These are phyloP conservation scores for Carposina sasakii DNA, from an alignment of 1,140 invertebrate species.

Conservation along the genomic window DNA sequence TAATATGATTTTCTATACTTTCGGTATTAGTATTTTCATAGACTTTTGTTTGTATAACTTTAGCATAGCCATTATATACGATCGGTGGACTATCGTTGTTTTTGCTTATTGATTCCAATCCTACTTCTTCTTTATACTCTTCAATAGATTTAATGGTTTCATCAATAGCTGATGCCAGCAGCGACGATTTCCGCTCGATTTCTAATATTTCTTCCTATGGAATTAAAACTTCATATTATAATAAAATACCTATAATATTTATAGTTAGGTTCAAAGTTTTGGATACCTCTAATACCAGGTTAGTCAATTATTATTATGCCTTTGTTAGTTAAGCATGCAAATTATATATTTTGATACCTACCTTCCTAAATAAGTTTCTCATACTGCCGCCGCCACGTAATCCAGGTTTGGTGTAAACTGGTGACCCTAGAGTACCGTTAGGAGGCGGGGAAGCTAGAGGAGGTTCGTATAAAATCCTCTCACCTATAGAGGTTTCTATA, in stretches of 20 bases:
- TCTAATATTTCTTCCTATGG: constrained; percentile 52
- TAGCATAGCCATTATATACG: constrained; percentile 12
- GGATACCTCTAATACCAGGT: no score
- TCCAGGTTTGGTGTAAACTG: constrained; percentile 35
- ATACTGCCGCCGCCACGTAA: constrained; percentile 28
- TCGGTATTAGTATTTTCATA: constrained; percentile 4
- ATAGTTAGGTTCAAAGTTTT: no score
- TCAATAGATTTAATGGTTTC: constrained; percentile 54
- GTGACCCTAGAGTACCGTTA: constrained; percentile 28
- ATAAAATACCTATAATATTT: no score
- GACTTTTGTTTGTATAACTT: constrained; percentile 10
- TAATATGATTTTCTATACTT: no score
- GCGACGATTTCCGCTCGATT: constrained; percentile 49
- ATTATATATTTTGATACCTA: constrained; percentile 15
- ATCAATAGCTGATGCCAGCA: constrained; percentile 52
- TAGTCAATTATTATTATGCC: no score
- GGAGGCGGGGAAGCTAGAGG: constrained; percentile 49
- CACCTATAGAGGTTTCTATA: constrained; percentile 46
- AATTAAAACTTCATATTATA: neutral
- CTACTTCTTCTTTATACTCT: constrained; percentile 54
- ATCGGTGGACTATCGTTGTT: neutral
- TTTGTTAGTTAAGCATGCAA: no score
- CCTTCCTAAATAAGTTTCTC: constrained; percentile 18
- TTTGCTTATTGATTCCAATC: constrained; percentile 20
- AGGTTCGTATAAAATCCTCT: constrained; percentile 38